Evolutionary conservation across 2,113 vertebrate species (phyloP).

Genomic region (Danionella cerebrum): DNA sequence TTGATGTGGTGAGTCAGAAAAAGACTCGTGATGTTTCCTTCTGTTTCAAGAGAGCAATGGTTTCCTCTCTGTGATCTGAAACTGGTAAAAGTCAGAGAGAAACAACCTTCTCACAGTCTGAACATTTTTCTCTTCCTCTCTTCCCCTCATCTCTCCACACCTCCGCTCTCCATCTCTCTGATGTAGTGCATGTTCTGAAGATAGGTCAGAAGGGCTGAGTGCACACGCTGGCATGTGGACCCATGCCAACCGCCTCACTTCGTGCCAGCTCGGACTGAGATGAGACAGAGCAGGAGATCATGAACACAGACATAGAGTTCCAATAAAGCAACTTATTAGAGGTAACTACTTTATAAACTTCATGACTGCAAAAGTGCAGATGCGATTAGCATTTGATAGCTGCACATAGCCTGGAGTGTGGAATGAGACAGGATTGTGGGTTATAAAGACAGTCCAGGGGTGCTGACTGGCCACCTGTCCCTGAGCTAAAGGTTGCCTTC

Average conservation of each 20-base stretch:
- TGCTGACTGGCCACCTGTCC: slow-evolving; percentile 26
- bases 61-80: background rate
- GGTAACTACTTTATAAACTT: background rate
- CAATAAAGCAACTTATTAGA: background rate
- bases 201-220: slow-evolving; percentile 15
- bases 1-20: background rate
- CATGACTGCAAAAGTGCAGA: background rate
- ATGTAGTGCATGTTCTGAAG: slow-evolving; percentile 22
- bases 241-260: slow-evolving; percentile 14
- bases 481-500: slow-evolving; percentile 6
- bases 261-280: slow-evolving; percentile 36
- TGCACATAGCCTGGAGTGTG: background rate
- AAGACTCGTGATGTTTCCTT: background rate
- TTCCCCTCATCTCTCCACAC: background rate
- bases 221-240: slow-evolving; percentile 26
- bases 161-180: background rate
- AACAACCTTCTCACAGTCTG: background rate
- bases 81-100: background rate
- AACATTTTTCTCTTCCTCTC: slow-evolving; percentile 6
- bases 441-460: slow-evolving; percentile 6
- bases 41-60: background rate
- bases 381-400: background rate
- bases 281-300: slow-evolving; percentile 32
- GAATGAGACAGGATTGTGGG: background rate
- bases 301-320: background rate